Evolutionary conservation across 2,888 invertebrate genomes (phyloP).

Genomic region (Globia sparganii): DNA sequence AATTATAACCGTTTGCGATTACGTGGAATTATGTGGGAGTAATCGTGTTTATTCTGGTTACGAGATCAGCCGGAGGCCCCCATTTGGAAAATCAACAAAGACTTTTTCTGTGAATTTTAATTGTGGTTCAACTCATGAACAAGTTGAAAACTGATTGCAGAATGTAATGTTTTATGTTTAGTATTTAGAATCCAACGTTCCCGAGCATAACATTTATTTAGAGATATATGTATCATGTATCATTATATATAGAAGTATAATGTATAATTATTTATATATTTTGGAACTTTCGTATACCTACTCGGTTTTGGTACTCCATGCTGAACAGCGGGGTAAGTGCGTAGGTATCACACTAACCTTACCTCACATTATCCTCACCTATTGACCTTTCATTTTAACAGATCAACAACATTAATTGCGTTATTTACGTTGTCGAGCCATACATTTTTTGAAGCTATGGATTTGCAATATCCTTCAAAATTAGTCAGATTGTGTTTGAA

Average conservation of each 20-base stretch:
- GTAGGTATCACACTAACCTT: too few relatives aligned
- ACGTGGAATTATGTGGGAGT: neutral
- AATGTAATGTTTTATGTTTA: neutral
- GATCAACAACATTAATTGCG: too few relatives aligned
- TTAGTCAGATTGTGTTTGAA: too few relatives aligned
- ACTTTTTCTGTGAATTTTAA: neutral
- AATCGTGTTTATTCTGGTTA: neutral
- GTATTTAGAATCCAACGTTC: neutral
- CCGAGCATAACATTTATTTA: neutral
- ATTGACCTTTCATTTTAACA: too few relatives aligned
- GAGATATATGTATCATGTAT: too few relatives aligned
- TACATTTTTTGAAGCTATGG: too few relatives aligned
- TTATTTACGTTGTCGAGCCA: too few relatives aligned
- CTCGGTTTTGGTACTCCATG: neutral
- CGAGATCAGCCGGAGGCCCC: neutral
- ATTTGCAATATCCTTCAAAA: too few relatives aligned
- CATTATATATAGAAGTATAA: too few relatives aligned
- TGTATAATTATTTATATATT: neutral
- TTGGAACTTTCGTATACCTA: neutral
- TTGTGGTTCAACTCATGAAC: neutral
- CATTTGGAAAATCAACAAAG: neutral
- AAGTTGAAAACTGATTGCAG: neutral
- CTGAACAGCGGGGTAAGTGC: too few relatives aligned
- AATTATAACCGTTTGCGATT: constrained; percentile 7
- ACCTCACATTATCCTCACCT: too few relatives aligned